These are phyloP conservation scores for Thalpophila matura DNA, from an alignment of 2,888 invertebrate genomes.

Conservation along the genomic window DNA sequence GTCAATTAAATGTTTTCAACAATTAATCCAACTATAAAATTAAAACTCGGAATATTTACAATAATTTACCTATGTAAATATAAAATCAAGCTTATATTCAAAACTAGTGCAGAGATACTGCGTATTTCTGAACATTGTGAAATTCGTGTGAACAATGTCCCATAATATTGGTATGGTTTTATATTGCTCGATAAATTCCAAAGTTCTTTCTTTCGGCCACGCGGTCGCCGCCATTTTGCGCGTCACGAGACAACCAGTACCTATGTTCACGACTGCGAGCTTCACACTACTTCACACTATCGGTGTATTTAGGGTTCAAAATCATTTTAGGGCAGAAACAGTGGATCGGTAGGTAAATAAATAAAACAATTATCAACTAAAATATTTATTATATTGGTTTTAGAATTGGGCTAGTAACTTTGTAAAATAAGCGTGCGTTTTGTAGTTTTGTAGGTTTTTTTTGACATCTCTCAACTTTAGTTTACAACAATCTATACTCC, in stretches of 20 bases:
- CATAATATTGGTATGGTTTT: conserved; percentile 65
- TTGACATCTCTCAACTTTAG: conserved; percentile 53
- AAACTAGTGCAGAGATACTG: conserved; percentile 57
- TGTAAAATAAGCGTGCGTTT: conserved; percentile 53
- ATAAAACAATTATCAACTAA: conserved; percentile 58
- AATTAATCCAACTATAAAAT: conserved; percentile 56
- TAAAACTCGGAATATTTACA: conserved; percentile 47
- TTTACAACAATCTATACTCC: conserved; percentile 54
- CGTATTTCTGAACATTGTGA: conserved; percentile 57
- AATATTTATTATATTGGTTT: conserved; percentile 54
- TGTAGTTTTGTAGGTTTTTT: conserved; percentile 47
- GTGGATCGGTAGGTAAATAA: conserved; percentile 58
- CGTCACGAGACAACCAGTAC: conserved; percentile 56
- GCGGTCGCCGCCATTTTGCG: conserved; percentile 64
- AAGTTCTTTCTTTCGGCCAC: conserved; percentile 66
- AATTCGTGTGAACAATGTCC: conserved; percentile 65
- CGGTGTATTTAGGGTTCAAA: conserved; percentile 41
- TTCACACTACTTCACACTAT: conserved; percentile 48
- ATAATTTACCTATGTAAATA: conserved; percentile 49
- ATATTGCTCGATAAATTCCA: conserved; percentile 67
- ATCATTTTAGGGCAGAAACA: conserved; percentile 57
- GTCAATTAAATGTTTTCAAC: conserved; percentile 58
- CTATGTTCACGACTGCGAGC: conserved; percentile 48
- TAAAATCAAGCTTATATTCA: conserved; percentile 54
- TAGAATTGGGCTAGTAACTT: conserved; percentile 54